Evolutionary conservation across 2,888 invertebrate genomes (phyloP).

Genomic region (Sarcophaga subvicina): DNA sequence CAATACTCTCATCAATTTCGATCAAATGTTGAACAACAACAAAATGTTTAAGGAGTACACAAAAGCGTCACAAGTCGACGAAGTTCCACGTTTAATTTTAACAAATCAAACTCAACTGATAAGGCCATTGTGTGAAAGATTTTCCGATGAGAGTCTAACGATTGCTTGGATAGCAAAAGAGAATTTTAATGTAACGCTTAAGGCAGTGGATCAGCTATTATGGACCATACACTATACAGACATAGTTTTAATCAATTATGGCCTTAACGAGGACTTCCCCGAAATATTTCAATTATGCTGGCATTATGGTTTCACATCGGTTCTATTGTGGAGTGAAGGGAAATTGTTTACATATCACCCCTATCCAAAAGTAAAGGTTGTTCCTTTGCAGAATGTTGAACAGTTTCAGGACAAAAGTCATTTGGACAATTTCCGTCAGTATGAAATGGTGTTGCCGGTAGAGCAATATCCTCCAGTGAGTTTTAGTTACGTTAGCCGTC

Average conservation of each 20-base stretch:
- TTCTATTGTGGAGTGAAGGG: conserved; percentile 62
- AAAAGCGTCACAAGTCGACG: not conserved
- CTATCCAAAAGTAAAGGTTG: conserved; percentile 68
- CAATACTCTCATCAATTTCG: conserved; percentile 21
- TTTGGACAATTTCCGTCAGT: conserved; percentile 71
- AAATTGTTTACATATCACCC: conserved; percentile 72
- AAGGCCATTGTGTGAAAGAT: not conserved
- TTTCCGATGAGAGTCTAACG: conserved; percentile 8
- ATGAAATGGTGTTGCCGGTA: conserved; percentile 52
- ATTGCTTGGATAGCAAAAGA: conserved; percentile 10
- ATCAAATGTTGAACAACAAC: not conserved
- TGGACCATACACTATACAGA: conserved; percentile 51
- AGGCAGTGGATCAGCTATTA: conserved; percentile 18
- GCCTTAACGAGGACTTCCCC: rapidly evolving
- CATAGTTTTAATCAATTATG: conserved; percentile 31
- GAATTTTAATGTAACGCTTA: conserved; percentile 5
- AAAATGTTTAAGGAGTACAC: not conserved
- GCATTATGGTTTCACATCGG: conserved; percentile 72
- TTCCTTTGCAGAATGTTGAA: conserved; percentile 45
- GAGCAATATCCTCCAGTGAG: conserved; percentile 56
- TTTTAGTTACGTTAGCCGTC: conserved; percentile 60
- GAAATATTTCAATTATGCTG: conserved; percentile 70
- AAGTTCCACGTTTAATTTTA: not conserved
- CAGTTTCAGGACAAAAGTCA: conserved; percentile 58
- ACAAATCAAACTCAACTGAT: not conserved